phyloP scores from a whole-genome alignment of 2,113 vertebrate species.

The Xenopus borealis region DNA sequence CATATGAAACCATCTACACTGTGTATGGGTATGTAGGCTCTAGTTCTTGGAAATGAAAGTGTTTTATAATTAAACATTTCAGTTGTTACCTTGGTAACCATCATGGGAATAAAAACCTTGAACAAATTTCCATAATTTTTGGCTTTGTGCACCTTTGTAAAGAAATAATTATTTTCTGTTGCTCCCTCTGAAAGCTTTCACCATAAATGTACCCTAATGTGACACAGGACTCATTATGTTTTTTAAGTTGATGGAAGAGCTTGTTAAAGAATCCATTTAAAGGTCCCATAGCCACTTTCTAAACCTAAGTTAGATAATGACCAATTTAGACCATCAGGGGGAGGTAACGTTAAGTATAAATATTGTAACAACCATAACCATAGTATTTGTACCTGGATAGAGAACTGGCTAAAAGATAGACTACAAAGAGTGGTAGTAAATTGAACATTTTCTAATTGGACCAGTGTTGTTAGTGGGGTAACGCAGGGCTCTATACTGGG shows the following conservation, averaged over 20 bases:
- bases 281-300: slow-evolving; percentile 5
- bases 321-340: too few relatives aligned
- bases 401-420: too few relatives aligned
- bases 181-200: slow-evolving; percentile 19
- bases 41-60: slow-evolving; percentile 36
- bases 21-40: slow-evolving; percentile 17
- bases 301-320: background rate
- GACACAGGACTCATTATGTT: slow-evolving; percentile 22
- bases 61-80: slow-evolving; percentile 46
- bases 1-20: slow-evolving; percentile 1
- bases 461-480: too few relatives aligned
- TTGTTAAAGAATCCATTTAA: slow-evolving; percentile 17
- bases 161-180: slow-evolving; percentile 31
- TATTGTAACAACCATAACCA: too few relatives aligned
- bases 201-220: slow-evolving; percentile 5
- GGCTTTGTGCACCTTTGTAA: slow-evolving; percentile 22
- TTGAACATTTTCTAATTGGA: too few relatives aligned
- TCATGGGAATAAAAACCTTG: slow-evolving; percentile 27
- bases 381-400: too few relatives aligned
- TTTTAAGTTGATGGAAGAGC: background rate
- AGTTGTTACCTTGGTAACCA: slow-evolving; percentile 40
- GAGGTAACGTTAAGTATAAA: too few relatives aligned
- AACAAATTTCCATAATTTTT: slow-evolving; percentile 41
- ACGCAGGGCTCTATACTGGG: too few relatives aligned
- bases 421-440: too few relatives aligned